Evolutionary conservation across 2,113 vertebrate genomes (phyloP).

Genomic region (Tenebrosternarchus preto): DNA sequence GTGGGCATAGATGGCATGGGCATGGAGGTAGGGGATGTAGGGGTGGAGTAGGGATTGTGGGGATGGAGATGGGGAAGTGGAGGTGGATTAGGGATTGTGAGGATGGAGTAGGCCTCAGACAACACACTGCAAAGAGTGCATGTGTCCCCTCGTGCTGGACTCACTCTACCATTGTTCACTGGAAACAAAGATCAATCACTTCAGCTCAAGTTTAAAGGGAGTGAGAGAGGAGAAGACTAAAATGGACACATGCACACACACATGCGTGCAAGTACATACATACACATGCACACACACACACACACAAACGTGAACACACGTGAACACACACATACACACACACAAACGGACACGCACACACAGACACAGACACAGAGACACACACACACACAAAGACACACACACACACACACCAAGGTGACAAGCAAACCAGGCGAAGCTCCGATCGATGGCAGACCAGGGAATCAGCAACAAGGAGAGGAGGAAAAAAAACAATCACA

Average conservation of each 20-base stretch:
- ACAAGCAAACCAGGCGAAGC: conserved; percentile 66
- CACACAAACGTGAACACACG: background rate
- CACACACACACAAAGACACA: conserved; percentile 37
- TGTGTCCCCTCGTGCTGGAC: conserved; percentile 35
- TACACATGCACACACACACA: conserved; percentile 35
- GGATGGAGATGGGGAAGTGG: no score
- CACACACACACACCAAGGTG: conserved; percentile 69
- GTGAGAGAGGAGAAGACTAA: conserved; percentile 53
- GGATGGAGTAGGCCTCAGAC: no score
- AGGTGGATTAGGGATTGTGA: no score
- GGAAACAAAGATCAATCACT: conserved; percentile 66
- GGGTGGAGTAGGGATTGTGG: no score
- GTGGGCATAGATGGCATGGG: no score
- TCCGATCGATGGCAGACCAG: conserved; percentile 75
- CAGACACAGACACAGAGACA: conserved; percentile 51
- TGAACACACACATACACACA: background rate
- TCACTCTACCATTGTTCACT: conserved; percentile 58
- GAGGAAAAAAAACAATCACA: conserved; percentile 81
- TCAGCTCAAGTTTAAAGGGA: conserved; percentile 69
- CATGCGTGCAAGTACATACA: conserved; percentile 42
- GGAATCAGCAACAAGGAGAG: conserved; percentile 73
- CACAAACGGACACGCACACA: conserved; percentile 38
- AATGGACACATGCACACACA: conserved; percentile 34
- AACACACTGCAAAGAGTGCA: conserved; percentile 14
- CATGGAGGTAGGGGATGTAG: no score